phyloP scores from a whole-genome alignment of 2,888 invertebrate species.

The Pyrrhia umbra region DNA sequence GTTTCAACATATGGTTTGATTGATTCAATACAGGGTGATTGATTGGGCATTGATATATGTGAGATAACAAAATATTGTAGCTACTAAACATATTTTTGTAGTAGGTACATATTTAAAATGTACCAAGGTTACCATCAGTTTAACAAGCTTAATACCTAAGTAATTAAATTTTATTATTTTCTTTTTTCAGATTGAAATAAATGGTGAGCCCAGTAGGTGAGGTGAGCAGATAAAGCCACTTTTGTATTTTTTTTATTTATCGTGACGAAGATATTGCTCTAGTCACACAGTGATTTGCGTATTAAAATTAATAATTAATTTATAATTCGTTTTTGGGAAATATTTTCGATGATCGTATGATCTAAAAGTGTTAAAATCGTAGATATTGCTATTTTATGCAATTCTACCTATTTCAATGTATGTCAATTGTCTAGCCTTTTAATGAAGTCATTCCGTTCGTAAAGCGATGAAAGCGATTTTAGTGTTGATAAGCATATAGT shows the following conservation, averaged over 20 bases:
- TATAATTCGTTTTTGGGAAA: not conserved
- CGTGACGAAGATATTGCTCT: slow-evolving; percentile 51
- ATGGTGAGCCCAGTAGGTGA: slow-evolving; percentile 75
- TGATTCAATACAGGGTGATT: no score
- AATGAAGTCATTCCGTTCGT: slow-evolving; percentile 42
- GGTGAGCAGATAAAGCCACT: slow-evolving; percentile 23
- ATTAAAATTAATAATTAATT: slow-evolving; percentile 3
- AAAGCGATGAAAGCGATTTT: not conserved
- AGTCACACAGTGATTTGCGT: slow-evolving; percentile 51
- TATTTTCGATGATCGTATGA: slow-evolving; percentile 9
- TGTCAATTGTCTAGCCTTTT: slow-evolving; percentile 1
- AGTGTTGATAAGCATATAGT: slow-evolving; percentile 1
- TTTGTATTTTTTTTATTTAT: slow-evolving; percentile 35
- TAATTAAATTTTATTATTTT: not conserved
- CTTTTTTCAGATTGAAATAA: slow-evolving; percentile 76
- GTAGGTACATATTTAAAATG: no score
- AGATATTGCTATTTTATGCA: not conserved
- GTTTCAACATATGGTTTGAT: no score
- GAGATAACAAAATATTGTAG: no score
- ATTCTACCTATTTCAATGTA: not conserved
- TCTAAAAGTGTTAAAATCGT: slow-evolving; percentile 1
- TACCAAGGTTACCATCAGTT: no score
- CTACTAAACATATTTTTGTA: no score
- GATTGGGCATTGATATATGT: no score
- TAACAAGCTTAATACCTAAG: no score